Percentiles rank a stretch among this genome's conserved stretches.
These are phyloP conservation scores for Monoplex corrugatus DNA, from an alignment of 2,888 invertebrate species.

Conservation along the genomic window DNA sequence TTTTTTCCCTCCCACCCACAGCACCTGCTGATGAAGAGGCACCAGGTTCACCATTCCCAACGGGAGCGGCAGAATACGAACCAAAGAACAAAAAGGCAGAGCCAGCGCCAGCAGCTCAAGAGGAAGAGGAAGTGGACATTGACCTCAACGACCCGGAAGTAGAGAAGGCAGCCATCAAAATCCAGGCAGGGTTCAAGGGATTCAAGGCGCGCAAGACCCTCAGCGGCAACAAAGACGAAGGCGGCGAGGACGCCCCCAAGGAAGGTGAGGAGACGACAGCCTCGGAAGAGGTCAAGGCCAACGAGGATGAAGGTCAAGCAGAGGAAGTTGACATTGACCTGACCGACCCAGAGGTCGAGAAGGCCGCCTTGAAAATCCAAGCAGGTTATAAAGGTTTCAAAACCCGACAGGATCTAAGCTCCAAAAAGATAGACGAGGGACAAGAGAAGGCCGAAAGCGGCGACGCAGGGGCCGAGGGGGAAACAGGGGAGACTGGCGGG, in stretches of 20 bases:
- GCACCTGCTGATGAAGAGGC: background rate
- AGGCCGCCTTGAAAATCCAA: conserved; percentile 79
- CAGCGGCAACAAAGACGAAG: conserved; percentile 20
- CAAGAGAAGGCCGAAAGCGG: background rate
- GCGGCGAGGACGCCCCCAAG: background rate
- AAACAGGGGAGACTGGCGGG: background rate
- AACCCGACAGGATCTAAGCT: conserved; percentile 60
- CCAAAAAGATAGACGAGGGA: background rate
- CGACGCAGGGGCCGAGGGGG: background rate
- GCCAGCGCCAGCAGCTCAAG: conserved; percentile 7
- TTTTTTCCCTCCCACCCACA: background rate
- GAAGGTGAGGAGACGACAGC: conserved; percentile 10
- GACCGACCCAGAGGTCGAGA: conserved; percentile 76
- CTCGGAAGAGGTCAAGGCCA: conserved; percentile 2
- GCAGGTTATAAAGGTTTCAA: conserved; percentile 75
- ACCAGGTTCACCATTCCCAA: conserved; percentile 65
- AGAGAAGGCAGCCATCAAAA: conserved; percentile 77
- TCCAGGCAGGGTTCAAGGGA: conserved; percentile 78
- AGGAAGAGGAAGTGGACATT: conserved; percentile 69
- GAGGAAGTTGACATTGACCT: conserved; percentile 72
- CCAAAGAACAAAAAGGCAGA: conserved; percentile 55
- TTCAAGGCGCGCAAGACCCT: conserved; percentile 70
- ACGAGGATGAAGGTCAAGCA: conserved; percentile 38
- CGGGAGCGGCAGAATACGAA: conserved; percentile 70
- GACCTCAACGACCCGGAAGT: conserved; percentile 79